Percentiles rank a stretch among this genome's conserved stretches.
Conservation (phyloP, 2,113 vertebrate genomes). For the Seriola dumerili region DNA sequence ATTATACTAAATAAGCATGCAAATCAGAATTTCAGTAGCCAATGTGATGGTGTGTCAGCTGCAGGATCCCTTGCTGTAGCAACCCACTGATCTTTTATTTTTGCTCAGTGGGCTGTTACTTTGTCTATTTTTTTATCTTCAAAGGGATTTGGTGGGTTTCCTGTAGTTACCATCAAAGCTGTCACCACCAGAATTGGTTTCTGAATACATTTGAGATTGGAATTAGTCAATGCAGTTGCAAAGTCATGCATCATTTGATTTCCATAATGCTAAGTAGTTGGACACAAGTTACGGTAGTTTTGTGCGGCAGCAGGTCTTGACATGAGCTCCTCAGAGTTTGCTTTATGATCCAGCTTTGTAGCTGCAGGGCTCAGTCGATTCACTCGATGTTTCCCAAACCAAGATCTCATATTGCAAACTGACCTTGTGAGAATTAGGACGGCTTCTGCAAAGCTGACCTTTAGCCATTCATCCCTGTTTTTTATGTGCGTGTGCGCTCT, state of each 20-base stretch:
- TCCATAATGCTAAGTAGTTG: background rate
- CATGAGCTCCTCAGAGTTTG: background rate
- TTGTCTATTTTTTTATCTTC: background rate
- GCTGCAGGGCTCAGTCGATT: slow-evolving; percentile 21
- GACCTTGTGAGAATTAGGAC: slow-evolving; percentile 6
- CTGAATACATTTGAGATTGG: background rate
- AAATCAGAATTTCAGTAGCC: background rate
- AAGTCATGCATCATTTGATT: background rate
- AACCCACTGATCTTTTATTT: background rate
- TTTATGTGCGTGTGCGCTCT: background rate
- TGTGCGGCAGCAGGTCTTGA: background rate
- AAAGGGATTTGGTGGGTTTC: background rate
- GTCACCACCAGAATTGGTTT: background rate
- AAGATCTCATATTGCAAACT: slow-evolving; percentile 6
- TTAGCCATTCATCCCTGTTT: slow-evolving; percentile 4
- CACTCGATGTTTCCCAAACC: background rate
- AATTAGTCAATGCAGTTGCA: background rate
- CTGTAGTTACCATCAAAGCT: background rate
- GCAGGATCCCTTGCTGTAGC: background rate
- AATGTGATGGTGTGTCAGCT: background rate
- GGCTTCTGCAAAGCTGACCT: slow-evolving; percentile 28
- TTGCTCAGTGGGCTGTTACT: background rate
- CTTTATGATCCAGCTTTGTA: background rate
- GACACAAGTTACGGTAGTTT: background rate
- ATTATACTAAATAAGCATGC: background rate